Percentiles rank a stretch among this genome's conserved stretches.
Conservation (phyloP, 2,888 invertebrate species). For the Aphodius sticticus region DNA sequence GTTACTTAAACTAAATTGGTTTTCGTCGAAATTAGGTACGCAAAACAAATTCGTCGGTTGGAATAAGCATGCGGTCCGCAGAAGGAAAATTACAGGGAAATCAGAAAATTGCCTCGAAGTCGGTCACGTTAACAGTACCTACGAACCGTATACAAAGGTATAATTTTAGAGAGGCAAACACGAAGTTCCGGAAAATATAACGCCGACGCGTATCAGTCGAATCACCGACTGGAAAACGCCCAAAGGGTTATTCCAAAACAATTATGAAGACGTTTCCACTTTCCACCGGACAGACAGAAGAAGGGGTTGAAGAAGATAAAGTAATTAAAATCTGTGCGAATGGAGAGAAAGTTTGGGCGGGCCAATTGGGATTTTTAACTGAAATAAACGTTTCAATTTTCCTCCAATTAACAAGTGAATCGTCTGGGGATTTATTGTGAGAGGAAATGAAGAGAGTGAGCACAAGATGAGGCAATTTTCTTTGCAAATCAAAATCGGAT, state of each 20-base stretch:
- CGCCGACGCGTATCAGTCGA: background rate
- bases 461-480: background rate
- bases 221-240: background rate
- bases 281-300: background rate
- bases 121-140: background rate
- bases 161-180: background rate
- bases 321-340: background rate
- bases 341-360: background rate
- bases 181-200: background rate
- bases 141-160: background rate
- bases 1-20: background rate
- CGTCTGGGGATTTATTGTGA: background rate
- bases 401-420: background rate
- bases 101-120: background rate
- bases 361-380: background rate
- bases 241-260: background rate
- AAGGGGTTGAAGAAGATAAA: background rate
- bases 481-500: background rate
- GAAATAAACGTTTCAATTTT: slow-evolving; percentile 4
- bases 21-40: background rate
- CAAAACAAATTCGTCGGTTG: background rate
- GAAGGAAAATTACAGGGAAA: background rate
- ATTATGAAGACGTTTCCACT: background rate
- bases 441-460: background rate
- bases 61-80: background rate